Conservation (phyloP, 2,797 vertebrate genomes). For the Etheostoma perlongum region DNA sequence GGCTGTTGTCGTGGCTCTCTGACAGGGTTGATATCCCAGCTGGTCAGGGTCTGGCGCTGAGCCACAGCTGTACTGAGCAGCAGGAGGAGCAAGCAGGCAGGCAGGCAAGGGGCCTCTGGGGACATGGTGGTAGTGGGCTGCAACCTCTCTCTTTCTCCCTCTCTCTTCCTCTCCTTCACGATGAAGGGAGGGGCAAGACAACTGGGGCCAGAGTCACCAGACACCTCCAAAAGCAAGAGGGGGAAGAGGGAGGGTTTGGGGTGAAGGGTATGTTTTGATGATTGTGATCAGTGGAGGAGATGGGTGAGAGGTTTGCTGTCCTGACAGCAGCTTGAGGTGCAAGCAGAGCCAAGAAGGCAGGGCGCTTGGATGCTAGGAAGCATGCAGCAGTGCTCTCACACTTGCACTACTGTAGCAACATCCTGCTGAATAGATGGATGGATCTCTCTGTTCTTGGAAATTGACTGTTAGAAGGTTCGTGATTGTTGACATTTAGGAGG, state of each 20-base stretch:
- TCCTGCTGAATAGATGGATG: slow-evolving; percentile 10
- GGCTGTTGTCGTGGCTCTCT: slow-evolving; percentile 60
- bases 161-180: slow-evolving; percentile 74
- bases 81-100: slow-evolving; percentile 75
- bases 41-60: slow-evolving; percentile 78
- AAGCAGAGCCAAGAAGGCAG: slow-evolving; percentile 52
- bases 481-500: slow-evolving; percentile 40
- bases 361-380: slow-evolving; percentile 23
- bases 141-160: slow-evolving; percentile 77
- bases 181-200: slow-evolving; percentile 84
- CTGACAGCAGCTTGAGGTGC: slow-evolving; percentile 31
- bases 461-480: slow-evolving; percentile 33
- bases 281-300: slow-evolving; percentile 52
- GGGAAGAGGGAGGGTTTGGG: slow-evolving; percentile 45
- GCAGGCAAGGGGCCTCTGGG: slow-evolving; percentile 82
- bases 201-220: slow-evolving; percentile 83
- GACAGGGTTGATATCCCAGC: slow-evolving; percentile 71
- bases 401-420: slow-evolving; percentile 17
- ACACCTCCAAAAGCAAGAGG: slow-evolving; percentile 75
- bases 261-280: slow-evolving; percentile 48
- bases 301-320: slow-evolving; percentile 46
- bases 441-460: slow-evolving; percentile 7
- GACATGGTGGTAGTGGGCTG: slow-evolving; percentile 81
- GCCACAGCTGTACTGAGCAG: slow-evolving; percentile 82
- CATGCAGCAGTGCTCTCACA: neutral